These are phyloP conservation scores for Vimba vimba DNA, from an alignment of 2,113 vertebrate genomes.

Conservation along the genomic window DNA sequence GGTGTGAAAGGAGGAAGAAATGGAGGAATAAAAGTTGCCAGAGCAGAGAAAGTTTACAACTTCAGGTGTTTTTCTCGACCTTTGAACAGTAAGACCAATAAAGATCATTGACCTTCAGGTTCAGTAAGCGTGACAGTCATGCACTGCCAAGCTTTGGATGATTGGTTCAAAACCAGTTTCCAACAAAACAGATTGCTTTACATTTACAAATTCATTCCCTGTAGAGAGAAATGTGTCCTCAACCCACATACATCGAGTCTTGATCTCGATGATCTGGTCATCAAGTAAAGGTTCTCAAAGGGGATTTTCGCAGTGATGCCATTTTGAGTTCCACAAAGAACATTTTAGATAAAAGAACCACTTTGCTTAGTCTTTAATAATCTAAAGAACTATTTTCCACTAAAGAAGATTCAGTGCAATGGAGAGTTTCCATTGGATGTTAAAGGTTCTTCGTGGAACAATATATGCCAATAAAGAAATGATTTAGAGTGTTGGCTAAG, in stretches of 20 bases:
- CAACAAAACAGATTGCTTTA: not conserved
- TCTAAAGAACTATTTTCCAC: too few relatives aligned
- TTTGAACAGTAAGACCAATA: constrained; percentile 39
- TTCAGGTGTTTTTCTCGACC: constrained; percentile 27
- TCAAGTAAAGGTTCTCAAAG: not conserved
- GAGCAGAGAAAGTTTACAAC: constrained; percentile 46
- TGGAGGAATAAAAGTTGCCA: constrained; percentile 38
- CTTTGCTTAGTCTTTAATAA: too few relatives aligned
- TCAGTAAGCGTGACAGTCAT: constrained; percentile 30
- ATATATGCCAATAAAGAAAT: not conserved
- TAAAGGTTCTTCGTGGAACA: not conserved
- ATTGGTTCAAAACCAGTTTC: not conserved
- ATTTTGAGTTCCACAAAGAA: not conserved
- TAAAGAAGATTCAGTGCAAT: too few relatives aligned
- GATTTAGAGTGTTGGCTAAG: not conserved
- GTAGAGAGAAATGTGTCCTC: not conserved
- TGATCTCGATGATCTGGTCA: not conserved
- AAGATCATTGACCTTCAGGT: constrained; percentile 37
- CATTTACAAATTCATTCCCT: not conserved
- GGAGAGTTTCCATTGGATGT: not conserved
- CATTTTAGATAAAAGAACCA: not conserved
- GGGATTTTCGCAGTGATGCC: not conserved
- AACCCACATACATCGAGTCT: not conserved
- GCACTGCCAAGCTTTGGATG: not conserved
- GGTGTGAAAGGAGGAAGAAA: constrained; percentile 30